Base-by-base conservation (phyloP, 1,140 invertebrate genomes). In the Amphibalanus amphitrite region DNA sequence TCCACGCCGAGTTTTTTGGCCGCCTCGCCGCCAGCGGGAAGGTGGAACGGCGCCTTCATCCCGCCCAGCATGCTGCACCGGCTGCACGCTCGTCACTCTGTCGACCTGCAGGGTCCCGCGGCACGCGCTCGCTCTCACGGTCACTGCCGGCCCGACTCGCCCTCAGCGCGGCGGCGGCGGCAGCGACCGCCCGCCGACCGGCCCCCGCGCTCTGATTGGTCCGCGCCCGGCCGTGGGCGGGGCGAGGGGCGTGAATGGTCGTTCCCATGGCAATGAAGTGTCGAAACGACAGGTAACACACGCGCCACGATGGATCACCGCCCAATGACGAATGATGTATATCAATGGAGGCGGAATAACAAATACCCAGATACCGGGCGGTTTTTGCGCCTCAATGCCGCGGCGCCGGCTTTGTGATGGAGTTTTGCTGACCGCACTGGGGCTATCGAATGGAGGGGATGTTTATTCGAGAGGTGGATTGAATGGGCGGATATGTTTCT, bases 181-280 rank as follows among this genome's bases (percentile, higher is more conserved):
- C 13, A 1, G 20, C 47, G 47, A 20, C 13, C 47, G 13, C 13
- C 47, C 13, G 47, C 47, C 47, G 47, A 1, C 47, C 47, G 20
- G 1, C 10, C 47, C 13, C 17, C 47, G 47, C 10, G 1, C 47
- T 13, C 47, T 59, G 47, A 59, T 59, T 59, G 47, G 47, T 23
- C 20, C 10, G 10, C 47, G 47, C 20, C 6, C 13, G 10, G 13
- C 47, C 10, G 47, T 59, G 47, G 47, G 47, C 47, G 47, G 47
- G 47, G 47, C 47, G 47, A 59, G 47, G 47, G 47, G 47, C 47
- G 47, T 59, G 47, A 59, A 59, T 59, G 23, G 47, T 59, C 13
- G 47, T 59, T 59, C 47, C 47, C 47, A 59, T 59, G 47, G 47
- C 47, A 59, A 59, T 59, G 47, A 59, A 59, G 47, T 59, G 47